Conservation (phyloP, 2,888 invertebrate genomes). For the Dione vanillae region DNA sequence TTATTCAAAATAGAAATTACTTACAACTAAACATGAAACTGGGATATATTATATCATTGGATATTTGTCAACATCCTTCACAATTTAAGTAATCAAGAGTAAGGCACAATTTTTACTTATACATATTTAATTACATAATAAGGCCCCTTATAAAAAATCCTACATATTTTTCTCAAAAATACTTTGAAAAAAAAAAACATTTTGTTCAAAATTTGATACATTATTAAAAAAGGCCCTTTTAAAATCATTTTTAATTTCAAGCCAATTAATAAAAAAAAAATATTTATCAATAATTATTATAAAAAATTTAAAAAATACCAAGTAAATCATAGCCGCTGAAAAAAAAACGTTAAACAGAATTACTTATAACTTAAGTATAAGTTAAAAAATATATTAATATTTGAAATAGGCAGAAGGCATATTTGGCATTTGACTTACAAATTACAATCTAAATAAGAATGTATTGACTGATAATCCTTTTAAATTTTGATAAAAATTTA, state of each 20-base stretch:
- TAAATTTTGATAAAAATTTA: too few relatives aligned
- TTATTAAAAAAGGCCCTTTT: too few relatives aligned
- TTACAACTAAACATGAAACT: conserved; percentile 27
- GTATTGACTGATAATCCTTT: too few relatives aligned
- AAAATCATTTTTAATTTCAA: too few relatives aligned
- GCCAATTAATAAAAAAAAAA: not conserved
- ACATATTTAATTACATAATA: conserved; percentile 9
- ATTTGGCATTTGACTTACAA: conserved; percentile 16
- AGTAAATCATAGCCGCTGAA: not conserved
- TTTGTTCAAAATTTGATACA: too few relatives aligned
- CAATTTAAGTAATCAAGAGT: conserved; percentile 18
- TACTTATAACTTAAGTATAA: not conserved
- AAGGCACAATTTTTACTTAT: conserved; percentile 26
- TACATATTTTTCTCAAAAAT: not conserved
- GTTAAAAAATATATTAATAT: not conserved
- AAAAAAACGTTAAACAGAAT: not conserved
- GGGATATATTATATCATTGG: conserved; percentile 27
- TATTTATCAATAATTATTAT: not conserved
- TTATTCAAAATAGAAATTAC: conserved; percentile 37
- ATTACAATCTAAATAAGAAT: not conserved
- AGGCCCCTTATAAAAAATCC: conserved; percentile 3
- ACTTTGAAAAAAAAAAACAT: not conserved
- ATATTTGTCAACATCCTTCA: conserved; percentile 39
- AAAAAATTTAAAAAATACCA: not conserved
- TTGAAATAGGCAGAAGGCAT: conserved; percentile 7